Base-by-base conservation (phyloP, 1,140 invertebrate genomes). In the Vollenhovia emeryi region DNA sequence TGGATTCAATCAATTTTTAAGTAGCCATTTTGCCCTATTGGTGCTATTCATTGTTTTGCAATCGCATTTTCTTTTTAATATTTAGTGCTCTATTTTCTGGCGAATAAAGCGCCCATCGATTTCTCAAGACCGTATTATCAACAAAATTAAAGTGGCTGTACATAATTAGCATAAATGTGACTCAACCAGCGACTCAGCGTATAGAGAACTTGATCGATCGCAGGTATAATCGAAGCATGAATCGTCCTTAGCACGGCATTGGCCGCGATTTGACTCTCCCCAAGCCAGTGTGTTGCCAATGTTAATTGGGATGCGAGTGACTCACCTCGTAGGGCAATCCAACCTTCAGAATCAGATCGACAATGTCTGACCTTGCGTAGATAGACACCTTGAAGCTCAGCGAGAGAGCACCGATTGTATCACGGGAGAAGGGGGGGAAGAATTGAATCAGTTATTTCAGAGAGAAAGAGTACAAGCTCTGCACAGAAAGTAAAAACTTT, bases 261-360 rank as follows among this genome's bases (percentile, higher is more conserved):
- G 92, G 91, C 91, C 92, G 92, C 85, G 64, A 93, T 93, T 90
- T 76, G 85, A 90, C 60, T 79, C 69, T 78, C 57, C 60, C 50
- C 55, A 76, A 62, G 33, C 55, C n/a, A n/a, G 78, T 30, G 73
- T 78, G 89, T 83, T 57, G 60, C 86, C 87, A 86, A 88, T 90
- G n/a, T n/a, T n/a, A n/a, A n/a, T 89, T 89, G 84, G 84, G 90
- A 84, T 71, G 71, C 68, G 36, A 71, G 18, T 71, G 9, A 33
- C n/a, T 45, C 66, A 15, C 24, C 7, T 59, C 43, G 27, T 60
- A 75, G 75, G 64, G 68, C 75, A 36, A 45, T 62, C 9, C 43
- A 84, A 85, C 87, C 87, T 92, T 91, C 88, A 50, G 69, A 88
- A 86, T 57, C 74, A 86, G 88, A 88, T 73, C 78, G 57, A 76